Percentiles rank a stretch among this genome's conserved stretches.
These are phyloP conservation scores for Troglohyphantes excavatus DNA, from an alignment of 2,888 invertebrate genomes.

Conservation along the genomic window DNA sequence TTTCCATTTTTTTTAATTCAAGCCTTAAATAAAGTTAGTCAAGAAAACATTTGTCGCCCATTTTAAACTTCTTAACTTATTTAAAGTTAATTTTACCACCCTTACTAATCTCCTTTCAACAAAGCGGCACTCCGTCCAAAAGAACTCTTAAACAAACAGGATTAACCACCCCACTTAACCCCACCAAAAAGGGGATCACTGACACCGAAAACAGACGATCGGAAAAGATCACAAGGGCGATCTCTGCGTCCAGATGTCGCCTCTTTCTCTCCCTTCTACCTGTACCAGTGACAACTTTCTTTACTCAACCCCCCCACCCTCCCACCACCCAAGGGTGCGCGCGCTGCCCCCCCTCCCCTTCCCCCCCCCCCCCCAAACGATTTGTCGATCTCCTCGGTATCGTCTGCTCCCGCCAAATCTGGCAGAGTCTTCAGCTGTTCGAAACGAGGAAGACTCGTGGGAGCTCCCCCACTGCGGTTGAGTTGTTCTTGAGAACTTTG, in stretches of 20 bases:
- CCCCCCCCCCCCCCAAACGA: background rate
- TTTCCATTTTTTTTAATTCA: too few species aligned
- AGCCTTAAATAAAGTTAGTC: too few species aligned
- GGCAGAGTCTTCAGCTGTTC: slow-evolving; percentile 16
- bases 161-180: too few species aligned
- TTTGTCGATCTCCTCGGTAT: background rate
- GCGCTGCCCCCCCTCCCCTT: background rate
- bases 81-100: too few species aligned
- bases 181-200: background rate
- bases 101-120: too few species aligned
- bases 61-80: too few species aligned
- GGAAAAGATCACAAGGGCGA: background rate
- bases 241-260: slow-evolving; percentile 28
- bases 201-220: background rate
- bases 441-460: too few species aligned
- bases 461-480: background rate
- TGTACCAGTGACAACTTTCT: slow-evolving; percentile 61
- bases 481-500: background rate
- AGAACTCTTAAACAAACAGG: too few species aligned
- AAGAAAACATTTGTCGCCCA: too few species aligned
- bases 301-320: background rate
- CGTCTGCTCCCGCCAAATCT: slow-evolving; percentile 17
- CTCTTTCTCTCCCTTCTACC: slow-evolving; percentile 27
- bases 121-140: too few species aligned
- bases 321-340: background rate